A percentile compares a stretch with the other conserved stretches of the same genome.
phyloP scores from a whole-genome alignment of 2,113 vertebrate species.

The Platichthys flesus region DNA sequence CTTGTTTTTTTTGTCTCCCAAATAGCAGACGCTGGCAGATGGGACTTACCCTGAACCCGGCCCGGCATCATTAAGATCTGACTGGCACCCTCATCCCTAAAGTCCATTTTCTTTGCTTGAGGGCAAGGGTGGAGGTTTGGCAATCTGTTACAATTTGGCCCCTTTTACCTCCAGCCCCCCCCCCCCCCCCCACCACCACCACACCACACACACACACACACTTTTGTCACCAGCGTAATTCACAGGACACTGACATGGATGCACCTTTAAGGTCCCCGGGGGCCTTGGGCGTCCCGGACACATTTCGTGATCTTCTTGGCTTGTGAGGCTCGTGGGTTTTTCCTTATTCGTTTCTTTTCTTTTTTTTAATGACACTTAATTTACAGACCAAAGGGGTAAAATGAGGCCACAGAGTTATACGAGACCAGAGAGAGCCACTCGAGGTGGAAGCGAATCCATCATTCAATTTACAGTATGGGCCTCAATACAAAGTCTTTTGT shows the following conservation, averaged over 20 bases:
- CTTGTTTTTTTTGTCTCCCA: constrained; percentile 41
- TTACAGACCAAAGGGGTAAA: constrained; percentile 55
- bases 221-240: constrained; percentile 55
- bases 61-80: constrained; percentile 65
- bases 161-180: constrained; percentile 32
- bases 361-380: constrained; percentile 66
- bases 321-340: constrained; percentile 26
- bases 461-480: constrained; percentile 42
- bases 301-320: constrained; percentile 49
- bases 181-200: constrained; percentile 24
- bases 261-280: constrained; percentile 51
- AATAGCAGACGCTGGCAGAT: constrained; percentile 70
- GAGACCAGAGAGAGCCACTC: constrained; percentile 56
- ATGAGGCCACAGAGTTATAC: constrained; percentile 61
- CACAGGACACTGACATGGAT: constrained; percentile 47
- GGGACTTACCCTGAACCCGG: constrained; percentile 56
- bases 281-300: constrained; percentile 42
- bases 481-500: constrained; percentile 39
- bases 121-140: constrained; percentile 51
- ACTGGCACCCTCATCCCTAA: constrained; percentile 70
- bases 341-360: neutral
- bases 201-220: too few species aligned
- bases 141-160: constrained; percentile 70
- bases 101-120: constrained; percentile 55
- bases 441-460: constrained; percentile 56